phyloP scores from a whole-genome alignment of 1,140 invertebrate genomes.

The Chionoecetes opilio region DNA sequence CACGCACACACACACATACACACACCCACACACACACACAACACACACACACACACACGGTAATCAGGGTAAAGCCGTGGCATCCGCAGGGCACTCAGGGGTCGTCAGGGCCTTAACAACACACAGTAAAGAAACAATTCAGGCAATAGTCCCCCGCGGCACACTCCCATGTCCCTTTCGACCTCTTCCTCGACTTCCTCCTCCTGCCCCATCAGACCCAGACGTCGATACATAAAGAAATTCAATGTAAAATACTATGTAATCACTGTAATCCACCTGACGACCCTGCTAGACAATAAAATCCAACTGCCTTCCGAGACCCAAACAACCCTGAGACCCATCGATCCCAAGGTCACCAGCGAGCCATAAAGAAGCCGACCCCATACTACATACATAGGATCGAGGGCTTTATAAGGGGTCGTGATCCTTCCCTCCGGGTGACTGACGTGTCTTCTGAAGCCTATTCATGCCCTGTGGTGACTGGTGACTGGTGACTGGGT shows the following conservation, averaged over 20 bases:
- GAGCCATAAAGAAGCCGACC: conserved; percentile 1
- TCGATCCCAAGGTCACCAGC: neutral
- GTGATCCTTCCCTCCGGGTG: conserved; percentile 21
- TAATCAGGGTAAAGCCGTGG: too few species aligned
- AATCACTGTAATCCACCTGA: neutral
- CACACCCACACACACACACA: too few species aligned
- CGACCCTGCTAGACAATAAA: neutral
- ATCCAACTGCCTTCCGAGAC: neutral
- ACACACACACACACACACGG: too few species aligned
- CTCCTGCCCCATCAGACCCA: neutral
- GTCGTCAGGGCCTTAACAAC: neutral
- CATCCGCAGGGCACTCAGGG: neutral
- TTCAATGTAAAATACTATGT: neutral
- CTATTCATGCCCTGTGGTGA: neutral
- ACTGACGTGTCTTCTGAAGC: conserved; percentile 15
- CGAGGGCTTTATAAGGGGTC: conserved; percentile 21
- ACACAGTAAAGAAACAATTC: neutral
- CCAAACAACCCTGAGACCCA: neutral
- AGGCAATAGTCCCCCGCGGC: neutral
- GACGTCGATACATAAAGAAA: conserved; percentile 20
- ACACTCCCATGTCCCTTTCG: neutral
- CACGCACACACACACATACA: too few species aligned
- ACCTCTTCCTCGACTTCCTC: neutral
- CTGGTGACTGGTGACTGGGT: too few species aligned
- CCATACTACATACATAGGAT: neutral